A percentile compares a stretch with the other conserved stretches of the same genome.
phyloP scores from a whole-genome alignment of 2,888 invertebrate species.

The Polietes domitor region DNA sequence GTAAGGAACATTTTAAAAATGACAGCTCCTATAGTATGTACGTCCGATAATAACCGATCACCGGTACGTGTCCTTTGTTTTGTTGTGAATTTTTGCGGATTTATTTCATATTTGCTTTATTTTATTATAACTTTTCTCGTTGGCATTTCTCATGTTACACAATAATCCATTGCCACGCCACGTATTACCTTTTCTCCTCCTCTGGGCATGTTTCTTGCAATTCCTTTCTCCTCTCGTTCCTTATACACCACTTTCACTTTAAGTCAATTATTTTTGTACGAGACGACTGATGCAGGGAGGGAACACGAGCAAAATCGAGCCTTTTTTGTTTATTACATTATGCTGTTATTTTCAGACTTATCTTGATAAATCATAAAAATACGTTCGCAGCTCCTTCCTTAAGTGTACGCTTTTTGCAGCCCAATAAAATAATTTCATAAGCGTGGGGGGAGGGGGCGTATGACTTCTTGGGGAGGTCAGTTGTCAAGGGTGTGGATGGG shows the following conservation, averaged over 20 bases:
- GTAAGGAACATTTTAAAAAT: no score
- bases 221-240: neutral
- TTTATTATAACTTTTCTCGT: neutral
- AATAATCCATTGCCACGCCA: neutral
- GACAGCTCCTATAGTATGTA: no score
- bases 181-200: neutral
- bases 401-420: neutral
- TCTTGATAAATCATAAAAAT: conserved; percentile 49
- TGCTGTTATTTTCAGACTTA: conserved; percentile 28
- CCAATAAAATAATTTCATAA: neutral
- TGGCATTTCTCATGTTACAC: neutral
- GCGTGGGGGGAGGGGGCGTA: no score
- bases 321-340: conserved; percentile 27
- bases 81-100: neutral
- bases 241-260: neutral
- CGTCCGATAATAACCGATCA: neutral
- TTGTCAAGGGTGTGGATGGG: neutral
- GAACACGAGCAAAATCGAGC: neutral
- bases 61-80: neutral
- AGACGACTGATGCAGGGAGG: neutral
- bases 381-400: neutral
- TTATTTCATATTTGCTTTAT: neutral
- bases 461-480: neutral
- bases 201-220: no score
- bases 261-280: conserved; percentile 22